Conservation (phyloP, 2,888 invertebrate species). For the Trisateles emortualis region DNA sequence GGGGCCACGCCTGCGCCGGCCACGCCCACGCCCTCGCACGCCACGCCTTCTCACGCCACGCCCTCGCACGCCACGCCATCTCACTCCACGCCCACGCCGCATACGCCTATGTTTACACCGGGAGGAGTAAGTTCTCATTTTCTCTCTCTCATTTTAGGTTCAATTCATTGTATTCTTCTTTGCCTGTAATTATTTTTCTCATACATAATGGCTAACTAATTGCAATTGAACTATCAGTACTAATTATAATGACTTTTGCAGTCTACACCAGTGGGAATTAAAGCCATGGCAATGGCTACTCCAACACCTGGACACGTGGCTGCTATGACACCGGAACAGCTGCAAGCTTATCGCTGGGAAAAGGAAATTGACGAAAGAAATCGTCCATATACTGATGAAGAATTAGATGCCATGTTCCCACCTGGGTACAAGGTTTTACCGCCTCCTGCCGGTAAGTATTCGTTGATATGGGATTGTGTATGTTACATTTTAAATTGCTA, state of each 20-base stretch:
- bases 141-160: not conserved
- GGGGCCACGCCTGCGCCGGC: conserved; percentile 92
- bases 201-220: too few species aligned
- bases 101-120: conserved; percentile 91
- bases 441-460: conserved; percentile 93
- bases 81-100: conserved; percentile 88
- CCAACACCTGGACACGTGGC: conserved; percentile 98
- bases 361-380: conserved; percentile 99
- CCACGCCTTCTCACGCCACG: conserved; percentile 91
- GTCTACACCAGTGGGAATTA: conserved; percentile 95
- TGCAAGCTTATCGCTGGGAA: conserved; percentile 99
- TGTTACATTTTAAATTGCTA: conserved; percentile 29
- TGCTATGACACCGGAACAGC: conserved; percentile 99
- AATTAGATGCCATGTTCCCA: conserved; percentile 98
- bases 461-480: conserved; percentile 32
- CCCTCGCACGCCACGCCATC: conserved; percentile 92
- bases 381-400: conserved; percentile 98
- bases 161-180: too few species aligned
- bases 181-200: not conserved
- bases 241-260: conserved; percentile 40
- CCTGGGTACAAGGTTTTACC: conserved; percentile 98
- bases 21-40: conserved; percentile 90
- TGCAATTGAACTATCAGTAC: too few species aligned
- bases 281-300: conserved; percentile 99
- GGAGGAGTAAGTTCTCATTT: conserved; percentile 88